These are phyloP conservation scores for Columba livia DNA, from an alignment of 2,113 vertebrate species.

Conservation along the genomic window DNA sequence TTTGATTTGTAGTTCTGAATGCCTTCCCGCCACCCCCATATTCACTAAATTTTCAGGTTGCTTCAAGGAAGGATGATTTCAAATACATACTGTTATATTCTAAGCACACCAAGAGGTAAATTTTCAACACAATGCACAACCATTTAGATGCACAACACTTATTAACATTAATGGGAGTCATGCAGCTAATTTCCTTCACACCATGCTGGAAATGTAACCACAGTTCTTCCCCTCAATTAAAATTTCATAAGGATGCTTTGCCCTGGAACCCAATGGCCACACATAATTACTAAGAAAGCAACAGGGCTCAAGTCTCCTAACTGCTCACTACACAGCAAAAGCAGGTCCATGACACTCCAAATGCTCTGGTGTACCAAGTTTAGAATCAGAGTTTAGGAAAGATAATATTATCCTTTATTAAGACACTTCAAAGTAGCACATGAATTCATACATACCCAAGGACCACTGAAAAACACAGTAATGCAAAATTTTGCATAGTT, in stretches of 20 bases:
- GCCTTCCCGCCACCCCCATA: neutral
- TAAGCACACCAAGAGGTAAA: neutral
- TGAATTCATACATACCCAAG: neutral
- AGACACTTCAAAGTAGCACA: neutral
- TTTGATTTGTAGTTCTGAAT: neutral
- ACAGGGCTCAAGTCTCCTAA: neutral
- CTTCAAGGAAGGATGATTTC: slow-evolving; percentile 27
- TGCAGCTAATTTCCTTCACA: neutral
- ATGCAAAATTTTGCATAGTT: neutral
- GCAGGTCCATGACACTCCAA: neutral
- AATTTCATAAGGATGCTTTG: neutral
- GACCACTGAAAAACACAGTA: neutral
- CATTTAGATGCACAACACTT: neutral
- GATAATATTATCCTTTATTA: neutral
- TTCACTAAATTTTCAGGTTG: neutral
- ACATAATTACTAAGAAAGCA: neutral
- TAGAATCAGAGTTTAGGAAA: neutral
- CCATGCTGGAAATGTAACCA: slow-evolving; percentile 12
- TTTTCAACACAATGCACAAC: neutral
- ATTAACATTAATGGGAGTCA: neutral
- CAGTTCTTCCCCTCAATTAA: neutral
- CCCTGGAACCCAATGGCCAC: neutral
- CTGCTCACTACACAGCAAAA: neutral
- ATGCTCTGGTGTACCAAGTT: neutral
- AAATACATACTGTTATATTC: neutral